Conservation (phyloP, 1,140 invertebrate species). For the Nephila pilipes region DNA sequence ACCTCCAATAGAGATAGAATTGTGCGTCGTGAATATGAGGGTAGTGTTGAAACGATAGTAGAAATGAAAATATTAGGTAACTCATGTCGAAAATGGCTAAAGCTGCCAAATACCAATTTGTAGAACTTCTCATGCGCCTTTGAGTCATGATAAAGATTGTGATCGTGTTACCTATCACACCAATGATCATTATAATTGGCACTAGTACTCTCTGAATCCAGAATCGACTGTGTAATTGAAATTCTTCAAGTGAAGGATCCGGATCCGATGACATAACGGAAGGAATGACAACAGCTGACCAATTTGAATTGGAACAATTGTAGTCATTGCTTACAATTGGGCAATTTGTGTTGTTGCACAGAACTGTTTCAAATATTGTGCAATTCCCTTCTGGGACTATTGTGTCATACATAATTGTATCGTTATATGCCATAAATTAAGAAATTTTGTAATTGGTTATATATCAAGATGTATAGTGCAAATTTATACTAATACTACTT, state of each 20-base stretch:
- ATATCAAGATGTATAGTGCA: background rate
- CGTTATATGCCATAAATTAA: background rate
- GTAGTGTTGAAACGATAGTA: constrained; percentile 86
- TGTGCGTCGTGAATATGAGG: constrained; percentile 81
- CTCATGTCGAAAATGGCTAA: constrained; percentile 88
- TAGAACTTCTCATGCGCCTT: constrained; percentile 88
- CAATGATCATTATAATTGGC: constrained; percentile 86
- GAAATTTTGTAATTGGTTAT: background rate
- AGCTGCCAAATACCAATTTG: constrained; percentile 88
- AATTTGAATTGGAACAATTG: constrained; percentile 13
- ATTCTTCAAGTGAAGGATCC: constrained; percentile 40
- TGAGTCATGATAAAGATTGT: constrained; percentile 89
- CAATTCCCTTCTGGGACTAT: constrained; percentile 12
- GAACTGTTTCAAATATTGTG: background rate
- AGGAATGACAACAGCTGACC: background rate
- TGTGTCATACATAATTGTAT: background rate
- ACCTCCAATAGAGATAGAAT: constrained; percentile 83
- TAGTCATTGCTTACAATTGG: background rate
- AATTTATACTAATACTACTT: background rate
- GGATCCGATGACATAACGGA: background rate
- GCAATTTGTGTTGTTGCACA: constrained; percentile 20
- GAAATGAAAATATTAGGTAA: constrained; percentile 86
- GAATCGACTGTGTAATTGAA: constrained; percentile 81
- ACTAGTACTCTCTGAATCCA: constrained; percentile 86
- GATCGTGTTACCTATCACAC: constrained; percentile 87